A percentile compares a stretch with the other conserved stretches of the same genome.
Conservation (phyloP, 2,888 invertebrate species). For the Unio delphinus region DNA sequence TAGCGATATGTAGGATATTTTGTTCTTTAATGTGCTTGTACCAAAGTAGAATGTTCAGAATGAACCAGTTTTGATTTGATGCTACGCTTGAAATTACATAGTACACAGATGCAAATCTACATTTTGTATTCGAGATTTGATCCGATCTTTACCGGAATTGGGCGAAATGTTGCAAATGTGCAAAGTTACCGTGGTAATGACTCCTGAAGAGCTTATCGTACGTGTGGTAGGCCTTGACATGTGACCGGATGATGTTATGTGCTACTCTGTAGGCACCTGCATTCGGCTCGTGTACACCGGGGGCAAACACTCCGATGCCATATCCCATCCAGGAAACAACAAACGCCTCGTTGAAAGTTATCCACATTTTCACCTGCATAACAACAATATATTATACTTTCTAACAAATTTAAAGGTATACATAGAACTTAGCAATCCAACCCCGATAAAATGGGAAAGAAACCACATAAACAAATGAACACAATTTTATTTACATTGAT, state of each 20-base stretch:
- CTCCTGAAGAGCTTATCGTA: slow-evolving; percentile 41
- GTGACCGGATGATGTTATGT: slow-evolving; percentile 79
- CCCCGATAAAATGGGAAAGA: too few species aligned
- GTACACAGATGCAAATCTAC: too few species aligned
- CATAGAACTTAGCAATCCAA: not conserved
- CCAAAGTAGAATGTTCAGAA: too few species aligned
- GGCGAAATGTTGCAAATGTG: not conserved
- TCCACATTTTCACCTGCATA: slow-evolving; percentile 76
- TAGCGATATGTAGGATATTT: too few species aligned
- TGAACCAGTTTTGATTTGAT: too few species aligned
- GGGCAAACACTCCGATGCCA: slow-evolving; percentile 49
- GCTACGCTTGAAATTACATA: too few species aligned
- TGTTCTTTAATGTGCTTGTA: too few species aligned
- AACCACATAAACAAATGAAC: too few species aligned
- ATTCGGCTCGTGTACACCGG: slow-evolving; percentile 38
- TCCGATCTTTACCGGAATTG: not conserved
- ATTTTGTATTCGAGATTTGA: too few species aligned
- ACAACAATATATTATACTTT: not conserved
- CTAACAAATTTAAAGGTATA: not conserved
- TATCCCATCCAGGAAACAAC: slow-evolving; percentile 52
- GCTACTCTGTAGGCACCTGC: slow-evolving; percentile 76
- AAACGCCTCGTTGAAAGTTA: slow-evolving; percentile 84
- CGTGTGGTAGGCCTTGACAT: slow-evolving; percentile 78
- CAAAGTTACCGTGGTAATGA: slow-evolving; percentile 31
- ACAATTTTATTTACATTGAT: too few species aligned